A percentile compares a stretch with the other conserved stretches of the same genome.
phyloP scores from a whole-genome alignment of 1,140 invertebrate genomes.

The Archivesica marissinica region DNA sequence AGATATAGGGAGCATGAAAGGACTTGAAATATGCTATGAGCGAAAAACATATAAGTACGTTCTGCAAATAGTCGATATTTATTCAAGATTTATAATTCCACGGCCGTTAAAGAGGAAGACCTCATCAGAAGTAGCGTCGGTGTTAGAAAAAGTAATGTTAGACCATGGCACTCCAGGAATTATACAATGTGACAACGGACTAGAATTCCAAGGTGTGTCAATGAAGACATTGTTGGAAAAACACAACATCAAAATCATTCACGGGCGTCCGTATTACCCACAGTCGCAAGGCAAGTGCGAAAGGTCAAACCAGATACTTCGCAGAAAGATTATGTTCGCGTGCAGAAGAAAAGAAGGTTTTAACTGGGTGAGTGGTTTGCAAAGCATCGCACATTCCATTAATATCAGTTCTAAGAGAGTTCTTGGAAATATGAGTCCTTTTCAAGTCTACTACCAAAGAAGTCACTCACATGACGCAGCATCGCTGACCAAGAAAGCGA shows the following conservation, averaged over 20 bases:
- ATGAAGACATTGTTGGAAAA: slow-evolving; percentile 11
- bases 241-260: slow-evolving; percentile 23
- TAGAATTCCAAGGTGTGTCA: slow-evolving; percentile 5
- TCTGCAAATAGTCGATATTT: slow-evolving; percentile 42
- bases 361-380: slow-evolving; percentile 11
- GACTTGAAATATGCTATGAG: not conserved
- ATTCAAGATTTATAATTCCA: slow-evolving; percentile 39
- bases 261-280: slow-evolving; percentile 24
- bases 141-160: not conserved
- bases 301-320: slow-evolving; percentile 14
- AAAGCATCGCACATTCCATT: not conserved
- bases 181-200: slow-evolving; percentile 43
- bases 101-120: slow-evolving; percentile 15
- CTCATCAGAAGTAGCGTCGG: not conserved
- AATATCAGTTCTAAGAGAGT: slow-evolving; percentile 1
- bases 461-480: not conserved
- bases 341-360: not conserved
- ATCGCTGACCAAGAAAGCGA: not conserved
- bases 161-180: slow-evolving; percentile 35
- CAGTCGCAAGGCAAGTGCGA: slow-evolving; percentile 56
- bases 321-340: not conserved
- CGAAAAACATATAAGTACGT: slow-evolving; percentile 30
- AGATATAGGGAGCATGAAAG: slow-evolving; percentile 1
- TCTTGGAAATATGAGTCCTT: slow-evolving; percentile 3
- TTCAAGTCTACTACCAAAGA: not conserved